Evolutionary conservation across 2,888 invertebrate species (phyloP).

Genomic region (Asteroscopus sphinx): DNA sequence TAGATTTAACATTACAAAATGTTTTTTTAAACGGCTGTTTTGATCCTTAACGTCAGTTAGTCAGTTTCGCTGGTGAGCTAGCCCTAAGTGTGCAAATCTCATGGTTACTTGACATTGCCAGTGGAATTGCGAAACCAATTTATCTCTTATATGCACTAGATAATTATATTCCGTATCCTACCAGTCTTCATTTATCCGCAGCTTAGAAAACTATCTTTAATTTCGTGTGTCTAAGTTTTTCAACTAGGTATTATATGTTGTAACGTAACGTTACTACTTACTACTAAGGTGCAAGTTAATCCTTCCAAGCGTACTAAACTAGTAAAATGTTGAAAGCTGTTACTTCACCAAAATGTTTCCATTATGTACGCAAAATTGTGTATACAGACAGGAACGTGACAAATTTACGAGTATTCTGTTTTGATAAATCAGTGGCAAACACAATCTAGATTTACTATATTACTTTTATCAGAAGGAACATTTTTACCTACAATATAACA

Average conservation of each 20-base stretch:
- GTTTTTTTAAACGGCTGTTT: too few relatives aligned
- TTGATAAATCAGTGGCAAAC: slow-evolving; percentile 75
- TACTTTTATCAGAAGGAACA: slow-evolving; percentile 62
- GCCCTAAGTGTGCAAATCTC: slow-evolving; percentile 66
- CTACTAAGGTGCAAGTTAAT: slow-evolving; percentile 25
- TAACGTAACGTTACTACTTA: slow-evolving; percentile 28
- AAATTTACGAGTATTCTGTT: slow-evolving; percentile 79
- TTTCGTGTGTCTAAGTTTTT: neutral
- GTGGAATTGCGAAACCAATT: slow-evolving; percentile 26
- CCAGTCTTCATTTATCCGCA: too few relatives aligned
- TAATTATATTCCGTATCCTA: neutral
- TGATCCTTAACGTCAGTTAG: too few relatives aligned
- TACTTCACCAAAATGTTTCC: slow-evolving; percentile 65
- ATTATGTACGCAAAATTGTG: slow-evolving; percentile 54
- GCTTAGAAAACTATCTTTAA: too few relatives aligned
- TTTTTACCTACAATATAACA: slow-evolving; percentile 56
- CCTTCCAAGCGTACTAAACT: slow-evolving; percentile 12
- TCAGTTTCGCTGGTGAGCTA: too few relatives aligned
- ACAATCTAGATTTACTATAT: slow-evolving; percentile 76
- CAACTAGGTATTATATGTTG: too few relatives aligned
- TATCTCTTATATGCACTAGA: neutral
- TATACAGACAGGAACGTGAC: slow-evolving; percentile 72
- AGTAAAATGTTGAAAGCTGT: slow-evolving; percentile 27
- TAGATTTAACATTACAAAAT: too few relatives aligned
- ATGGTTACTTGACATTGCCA: slow-evolving; percentile 62